Evolutionary conservation across 2,797 vertebrate species (phyloP).

Genomic region (Hyperoplus immaculatus): DNA sequence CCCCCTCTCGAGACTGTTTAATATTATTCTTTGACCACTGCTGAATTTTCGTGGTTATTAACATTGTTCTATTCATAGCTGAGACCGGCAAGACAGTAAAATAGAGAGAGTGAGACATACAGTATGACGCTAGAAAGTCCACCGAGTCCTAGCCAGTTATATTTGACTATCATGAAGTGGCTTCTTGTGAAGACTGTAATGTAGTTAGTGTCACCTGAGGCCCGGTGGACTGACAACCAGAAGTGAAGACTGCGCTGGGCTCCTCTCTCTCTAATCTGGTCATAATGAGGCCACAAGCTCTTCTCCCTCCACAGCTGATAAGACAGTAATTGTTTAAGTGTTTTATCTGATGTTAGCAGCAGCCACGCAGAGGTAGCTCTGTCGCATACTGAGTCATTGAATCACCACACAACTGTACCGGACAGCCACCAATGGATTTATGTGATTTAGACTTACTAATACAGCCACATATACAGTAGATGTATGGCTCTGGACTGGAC

Average conservation of each 20-base stretch:
- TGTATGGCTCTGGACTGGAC: not conserved
- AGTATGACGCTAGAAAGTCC: not conserved
- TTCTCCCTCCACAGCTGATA: constrained; percentile 81
- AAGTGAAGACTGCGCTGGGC: constrained; percentile 58
- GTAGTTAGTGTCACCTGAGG: constrained; percentile 75
- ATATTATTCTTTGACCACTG: not conserved
- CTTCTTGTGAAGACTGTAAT: constrained; percentile 64
- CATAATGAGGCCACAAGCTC: constrained; percentile 82
- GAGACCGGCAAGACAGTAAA: not conserved
- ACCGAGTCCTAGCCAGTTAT: constrained; percentile 20
- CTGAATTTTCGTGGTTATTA: not conserved
- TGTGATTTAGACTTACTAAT: constrained; percentile 10
- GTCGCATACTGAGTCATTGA: constrained; percentile 54
- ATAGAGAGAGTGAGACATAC: not conserved
- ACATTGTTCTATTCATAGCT: not conserved
- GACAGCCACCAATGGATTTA: constrained; percentile 22
- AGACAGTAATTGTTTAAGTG: constrained; percentile 86
- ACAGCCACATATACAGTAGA: not conserved
- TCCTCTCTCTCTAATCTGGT: constrained; percentile 78
- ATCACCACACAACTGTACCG: constrained; percentile 28
- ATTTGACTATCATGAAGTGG: constrained; percentile 44
- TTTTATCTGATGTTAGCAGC: constrained; percentile 82
- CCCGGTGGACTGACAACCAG: constrained; percentile 59
- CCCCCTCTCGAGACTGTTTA: not conserved
- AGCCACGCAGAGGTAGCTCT: constrained; percentile 64